Percentiles rank a stretch among this genome's conserved stretches.
These are phyloP conservation scores for Cottoperca gobio DNA, from an alignment of 2,797 vertebrate genomes.

Conservation along the genomic window DNA sequence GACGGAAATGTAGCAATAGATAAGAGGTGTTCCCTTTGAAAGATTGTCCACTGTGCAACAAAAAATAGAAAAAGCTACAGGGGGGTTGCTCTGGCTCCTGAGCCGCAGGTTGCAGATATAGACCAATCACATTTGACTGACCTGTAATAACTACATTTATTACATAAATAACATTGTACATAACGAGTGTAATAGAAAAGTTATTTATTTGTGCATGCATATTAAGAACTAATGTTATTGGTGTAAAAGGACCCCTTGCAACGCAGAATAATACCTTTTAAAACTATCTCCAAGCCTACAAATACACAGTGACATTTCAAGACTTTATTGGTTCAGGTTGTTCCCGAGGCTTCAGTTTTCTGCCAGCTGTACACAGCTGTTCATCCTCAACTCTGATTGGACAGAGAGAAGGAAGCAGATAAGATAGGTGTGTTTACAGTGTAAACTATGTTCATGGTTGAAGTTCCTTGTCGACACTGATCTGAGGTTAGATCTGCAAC, in stretches of 20 bases:
- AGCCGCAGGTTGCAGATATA: no score
- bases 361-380: neutral
- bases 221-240: no score
- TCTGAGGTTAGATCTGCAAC: slow-evolving; percentile 43
- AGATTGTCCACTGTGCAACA: no score
- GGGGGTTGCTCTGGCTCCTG: no score
- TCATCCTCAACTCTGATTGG: slow-evolving; percentile 45
- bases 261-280: neutral
- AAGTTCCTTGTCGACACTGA: slow-evolving; percentile 44
- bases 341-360: slow-evolving; percentile 8
- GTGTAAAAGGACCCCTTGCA: neutral
- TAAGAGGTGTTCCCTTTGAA: no score
- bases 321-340: neutral
- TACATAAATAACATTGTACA: neutral
- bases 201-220: neutral
- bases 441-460: slow-evolving; percentile 61
- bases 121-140: neutral
- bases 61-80: no score
- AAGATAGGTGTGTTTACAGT: slow-evolving; percentile 63
- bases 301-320: neutral
- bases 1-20: no score
- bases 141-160: neutral
- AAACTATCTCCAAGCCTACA: neutral
- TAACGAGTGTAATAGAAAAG: neutral
- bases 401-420: slow-evolving; percentile 51